These are phyloP conservation scores for Calameuta idolon DNA, from an alignment of 2,888 invertebrate genomes.

Conservation along the genomic window DNA sequence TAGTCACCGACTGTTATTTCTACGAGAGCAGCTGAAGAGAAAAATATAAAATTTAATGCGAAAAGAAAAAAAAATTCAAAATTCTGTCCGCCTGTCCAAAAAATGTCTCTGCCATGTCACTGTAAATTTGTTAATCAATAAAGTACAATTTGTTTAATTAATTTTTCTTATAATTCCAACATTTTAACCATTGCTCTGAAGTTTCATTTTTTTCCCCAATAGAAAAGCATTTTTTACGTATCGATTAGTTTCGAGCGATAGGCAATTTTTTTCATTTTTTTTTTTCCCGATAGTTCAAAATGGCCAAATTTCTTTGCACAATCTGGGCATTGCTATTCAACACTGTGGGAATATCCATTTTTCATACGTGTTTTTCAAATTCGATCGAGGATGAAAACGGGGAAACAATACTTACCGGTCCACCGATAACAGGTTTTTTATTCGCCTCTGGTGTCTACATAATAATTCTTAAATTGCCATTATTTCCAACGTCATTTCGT, in stretches of 20 bases:
- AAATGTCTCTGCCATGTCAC: neutral
- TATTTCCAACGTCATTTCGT: constrained; percentile 49
- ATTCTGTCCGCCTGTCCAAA: neutral
- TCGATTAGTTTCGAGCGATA: neutral
- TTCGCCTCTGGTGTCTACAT: constrained; percentile 51
- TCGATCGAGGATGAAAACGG: constrained; percentile 51
- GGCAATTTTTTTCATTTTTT: neutral
- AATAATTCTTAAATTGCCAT: constrained; percentile 38
- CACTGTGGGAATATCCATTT: constrained; percentile 42
- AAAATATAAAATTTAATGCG: neutral
- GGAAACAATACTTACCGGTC: constrained; percentile 42
- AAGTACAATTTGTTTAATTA: neutral
- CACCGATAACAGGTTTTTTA: constrained; percentile 46
- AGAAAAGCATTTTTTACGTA: neutral
- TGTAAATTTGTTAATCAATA: neutral
- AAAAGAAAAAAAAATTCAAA: neutral
- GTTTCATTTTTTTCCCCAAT: neutral
- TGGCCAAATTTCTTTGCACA: constrained; percentile 50
- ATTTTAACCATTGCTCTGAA: neutral
- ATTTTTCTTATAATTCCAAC: neutral
- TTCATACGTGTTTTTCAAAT: constrained; percentile 51
- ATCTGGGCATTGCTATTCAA: constrained; percentile 54
- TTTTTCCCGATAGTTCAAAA: constrained; percentile 17
- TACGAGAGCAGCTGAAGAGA: constrained; percentile 22
- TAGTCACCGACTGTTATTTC: constrained; percentile 42